phyloP scores from a whole-genome alignment of 2,797 vertebrate genomes.

The Podargus strigoides region DNA sequence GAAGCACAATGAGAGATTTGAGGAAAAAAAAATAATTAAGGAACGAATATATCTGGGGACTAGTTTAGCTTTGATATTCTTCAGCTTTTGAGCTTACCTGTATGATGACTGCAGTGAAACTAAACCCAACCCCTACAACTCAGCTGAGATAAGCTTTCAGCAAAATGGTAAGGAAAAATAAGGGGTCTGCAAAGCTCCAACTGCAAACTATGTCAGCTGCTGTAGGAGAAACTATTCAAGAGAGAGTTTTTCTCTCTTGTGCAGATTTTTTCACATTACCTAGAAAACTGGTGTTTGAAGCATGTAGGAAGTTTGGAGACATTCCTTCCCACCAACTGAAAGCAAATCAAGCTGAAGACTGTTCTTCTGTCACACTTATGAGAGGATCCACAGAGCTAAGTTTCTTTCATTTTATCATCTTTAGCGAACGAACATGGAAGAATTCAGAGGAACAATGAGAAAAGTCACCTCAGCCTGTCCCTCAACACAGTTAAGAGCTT shows the following conservation, averaged over 20 bases:
- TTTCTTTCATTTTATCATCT: not conserved
- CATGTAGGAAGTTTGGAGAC: not conserved
- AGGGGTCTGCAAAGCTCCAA: not conserved
- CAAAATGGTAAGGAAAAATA: not conserved
- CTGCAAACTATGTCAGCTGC: not conserved
- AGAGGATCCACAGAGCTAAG: not conserved
- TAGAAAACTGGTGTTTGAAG: not conserved
- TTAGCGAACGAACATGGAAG: not conserved
- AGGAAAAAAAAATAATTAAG: not conserved
- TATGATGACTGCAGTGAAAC: not conserved
- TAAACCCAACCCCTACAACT: not conserved
- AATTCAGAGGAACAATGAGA: not conserved
- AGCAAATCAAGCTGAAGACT: not conserved
- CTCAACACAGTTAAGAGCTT: not conserved
- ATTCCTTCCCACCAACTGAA: not conserved
- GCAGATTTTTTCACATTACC: not conserved
- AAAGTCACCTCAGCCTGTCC: not conserved
- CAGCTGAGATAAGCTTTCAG: not conserved
- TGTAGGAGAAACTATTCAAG: not conserved
- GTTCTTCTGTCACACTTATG: not conserved
- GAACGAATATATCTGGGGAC: not conserved
- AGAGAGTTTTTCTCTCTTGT: no score
- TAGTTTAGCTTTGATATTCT: not conserved
- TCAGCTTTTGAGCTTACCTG: not conserved
- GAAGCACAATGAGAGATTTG: not conserved